phyloP scores from a whole-genome alignment of 2,113 vertebrate genomes.

The Origma solitaria region DNA sequence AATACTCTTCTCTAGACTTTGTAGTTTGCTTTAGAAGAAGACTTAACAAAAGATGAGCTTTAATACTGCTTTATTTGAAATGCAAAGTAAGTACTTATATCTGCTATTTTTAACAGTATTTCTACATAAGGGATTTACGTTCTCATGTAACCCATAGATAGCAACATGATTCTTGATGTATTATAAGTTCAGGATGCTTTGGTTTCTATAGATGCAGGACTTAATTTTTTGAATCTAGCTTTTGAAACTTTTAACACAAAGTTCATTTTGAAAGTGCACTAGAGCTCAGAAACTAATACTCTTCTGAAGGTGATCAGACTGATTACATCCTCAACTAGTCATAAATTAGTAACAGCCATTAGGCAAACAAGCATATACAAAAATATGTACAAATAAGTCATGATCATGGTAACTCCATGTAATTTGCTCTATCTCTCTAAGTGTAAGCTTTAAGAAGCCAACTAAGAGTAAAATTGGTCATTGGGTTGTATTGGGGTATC shows the following conservation, averaged over 20 bases:
- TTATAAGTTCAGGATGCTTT: background rate
- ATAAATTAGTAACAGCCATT: background rate
- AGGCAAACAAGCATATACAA: background rate
- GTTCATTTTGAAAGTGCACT: background rate
- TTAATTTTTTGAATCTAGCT: background rate
- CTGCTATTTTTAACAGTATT: background rate
- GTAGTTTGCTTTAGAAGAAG: background rate
- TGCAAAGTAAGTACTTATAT: background rate
- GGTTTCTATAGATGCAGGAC: background rate
- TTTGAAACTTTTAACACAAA: background rate
- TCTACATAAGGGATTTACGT: background rate
- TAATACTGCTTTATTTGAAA: slow-evolving; percentile 28
- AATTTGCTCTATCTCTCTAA: background rate
- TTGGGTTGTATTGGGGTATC: background rate
- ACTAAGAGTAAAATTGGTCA: background rate
- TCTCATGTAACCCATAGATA: background rate
- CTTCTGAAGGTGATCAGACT: background rate
- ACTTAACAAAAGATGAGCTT: background rate
- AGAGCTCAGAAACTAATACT: background rate
- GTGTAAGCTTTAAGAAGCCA: background rate
- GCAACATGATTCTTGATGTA: background rate
- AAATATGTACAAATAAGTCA: slow-evolving; percentile 2
- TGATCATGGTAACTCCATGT: background rate
- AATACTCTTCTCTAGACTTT: background rate
- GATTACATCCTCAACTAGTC: background rate